phyloP scores from a whole-genome alignment of 2,797 vertebrate species.

The Oryzias dopingdopingensis region DNA sequence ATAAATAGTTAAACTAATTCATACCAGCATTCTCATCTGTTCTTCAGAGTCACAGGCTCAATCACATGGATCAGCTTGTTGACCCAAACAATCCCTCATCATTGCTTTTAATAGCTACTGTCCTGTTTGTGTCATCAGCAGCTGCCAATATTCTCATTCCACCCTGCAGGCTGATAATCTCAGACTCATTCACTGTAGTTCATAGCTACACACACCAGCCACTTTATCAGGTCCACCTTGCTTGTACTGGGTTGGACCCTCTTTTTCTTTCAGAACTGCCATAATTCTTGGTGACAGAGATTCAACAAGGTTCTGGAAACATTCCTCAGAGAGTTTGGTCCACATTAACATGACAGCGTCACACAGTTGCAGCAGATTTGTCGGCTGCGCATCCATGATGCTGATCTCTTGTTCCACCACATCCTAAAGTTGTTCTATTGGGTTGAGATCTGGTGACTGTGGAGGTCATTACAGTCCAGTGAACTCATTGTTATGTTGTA shows the following conservation, averaged over 20 bases:
- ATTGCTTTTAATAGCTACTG: slow-evolving; percentile 20
- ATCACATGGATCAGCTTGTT: slow-evolving; percentile 26
- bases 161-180: slow-evolving; percentile 5
- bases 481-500: too few relatives aligned
- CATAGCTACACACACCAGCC: neutral
- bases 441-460: too few relatives aligned
- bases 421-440: too few relatives aligned
- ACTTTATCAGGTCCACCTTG: neutral
- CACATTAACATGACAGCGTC: too few relatives aligned
- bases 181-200: neutral
- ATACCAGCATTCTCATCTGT: neutral
- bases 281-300: too few relatives aligned
- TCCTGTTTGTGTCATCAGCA: slow-evolving; percentile 28
- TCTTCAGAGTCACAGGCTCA: slow-evolving; percentile 8
- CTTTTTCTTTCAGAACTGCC: too few relatives aligned
- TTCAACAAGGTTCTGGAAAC: too few relatives aligned
- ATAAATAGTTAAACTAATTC: slow-evolving; percentile 22
- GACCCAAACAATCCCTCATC: slow-evolving; percentile 35
- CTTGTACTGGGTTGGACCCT: neutral
- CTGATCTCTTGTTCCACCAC: too few relatives aligned
- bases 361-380: slow-evolving; percentile 25
- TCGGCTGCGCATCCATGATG: slow-evolving; percentile 52
- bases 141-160: slow-evolving; percentile 26
- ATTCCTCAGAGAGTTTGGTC: too few relatives aligned
- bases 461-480: too few relatives aligned